These are phyloP conservation scores for Patella pellucida DNA, from an alignment of 2,888 invertebrate species.

Conservation along the genomic window DNA sequence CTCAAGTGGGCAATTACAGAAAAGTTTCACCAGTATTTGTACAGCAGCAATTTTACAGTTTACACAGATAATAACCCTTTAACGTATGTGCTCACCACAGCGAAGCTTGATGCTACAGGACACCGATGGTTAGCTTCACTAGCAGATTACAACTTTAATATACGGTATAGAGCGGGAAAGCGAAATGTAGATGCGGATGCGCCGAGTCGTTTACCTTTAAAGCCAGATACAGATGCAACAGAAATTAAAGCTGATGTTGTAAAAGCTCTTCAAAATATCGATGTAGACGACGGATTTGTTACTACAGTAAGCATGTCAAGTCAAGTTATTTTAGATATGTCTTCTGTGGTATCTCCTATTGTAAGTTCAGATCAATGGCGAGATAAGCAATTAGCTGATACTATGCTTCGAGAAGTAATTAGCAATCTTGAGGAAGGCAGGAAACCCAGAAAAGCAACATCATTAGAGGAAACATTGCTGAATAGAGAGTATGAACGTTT, in stretches of 20 bases:
- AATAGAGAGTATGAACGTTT: not conserved
- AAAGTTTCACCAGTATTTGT: constrained; percentile 34
- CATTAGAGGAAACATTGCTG: not conserved
- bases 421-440: not conserved
- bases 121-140: constrained; percentile 34
- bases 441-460: not conserved
- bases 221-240: not conserved
- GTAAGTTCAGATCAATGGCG: not conserved
- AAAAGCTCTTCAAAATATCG: not conserved
- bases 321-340: not conserved
- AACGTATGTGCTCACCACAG: constrained; percentile 30
- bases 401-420: not conserved
- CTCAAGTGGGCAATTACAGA: constrained; percentile 35
- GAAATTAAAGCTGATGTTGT: not conserved
- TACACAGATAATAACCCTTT: constrained; percentile 35
- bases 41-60: constrained; percentile 20
- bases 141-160: constrained; percentile 26
- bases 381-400: too few species aligned
- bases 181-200: constrained; percentile 28
- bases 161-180: constrained; percentile 25
- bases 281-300: not conserved
- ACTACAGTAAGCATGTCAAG: not conserved
- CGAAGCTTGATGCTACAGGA: constrained; percentile 31
- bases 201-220: constrained; percentile 36
- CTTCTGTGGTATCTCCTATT: not conserved